phyloP scores from a whole-genome alignment of 2,113 vertebrate genomes.

The Progne subis region DNA sequence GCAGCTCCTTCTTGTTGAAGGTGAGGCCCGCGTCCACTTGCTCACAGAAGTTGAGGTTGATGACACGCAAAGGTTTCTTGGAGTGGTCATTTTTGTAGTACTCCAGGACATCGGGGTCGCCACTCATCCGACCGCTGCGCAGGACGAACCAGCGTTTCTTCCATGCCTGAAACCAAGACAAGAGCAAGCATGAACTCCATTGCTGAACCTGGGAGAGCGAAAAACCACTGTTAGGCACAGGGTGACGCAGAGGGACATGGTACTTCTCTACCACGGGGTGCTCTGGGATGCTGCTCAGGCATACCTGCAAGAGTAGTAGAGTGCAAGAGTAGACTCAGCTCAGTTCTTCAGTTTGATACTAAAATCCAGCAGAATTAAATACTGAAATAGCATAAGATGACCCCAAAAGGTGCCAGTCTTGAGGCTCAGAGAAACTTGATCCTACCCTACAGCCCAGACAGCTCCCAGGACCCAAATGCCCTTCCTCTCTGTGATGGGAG shows the following conservation, averaged over 20 bases:
- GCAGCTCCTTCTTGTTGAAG: conserved; percentile 98
- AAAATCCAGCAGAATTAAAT: not conserved
- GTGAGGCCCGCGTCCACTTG: conserved; percentile 95
- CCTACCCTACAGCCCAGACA: not conserved
- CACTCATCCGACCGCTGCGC: conserved; percentile 96
- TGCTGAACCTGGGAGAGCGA: rapidly evolving
- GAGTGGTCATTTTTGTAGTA: conserved; percentile 98
- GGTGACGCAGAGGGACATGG: not conserved
- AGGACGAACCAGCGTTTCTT: conserved; percentile 99
- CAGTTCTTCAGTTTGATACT: not conserved
- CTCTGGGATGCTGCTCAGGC: not conserved
- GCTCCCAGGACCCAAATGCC: not conserved
- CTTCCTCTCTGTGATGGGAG: rapidly evolving
- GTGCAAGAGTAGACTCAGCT: not conserved
- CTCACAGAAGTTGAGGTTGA: conserved; percentile 96
- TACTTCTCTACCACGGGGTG: not conserved
- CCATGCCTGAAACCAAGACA: conserved; percentile 85
- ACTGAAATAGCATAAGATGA: not conserved
- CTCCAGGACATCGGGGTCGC: conserved; percentile 95
- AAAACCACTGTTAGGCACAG: not conserved
- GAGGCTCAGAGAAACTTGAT: not conserved
- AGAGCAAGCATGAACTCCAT: not conserved
- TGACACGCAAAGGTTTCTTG: conserved; percentile 94
- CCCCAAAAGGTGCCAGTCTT: not conserved
- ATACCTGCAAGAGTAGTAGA: not conserved